Conservation (phyloP, 1,140 invertebrate species). For the Chironomus striatipennis region DNA sequence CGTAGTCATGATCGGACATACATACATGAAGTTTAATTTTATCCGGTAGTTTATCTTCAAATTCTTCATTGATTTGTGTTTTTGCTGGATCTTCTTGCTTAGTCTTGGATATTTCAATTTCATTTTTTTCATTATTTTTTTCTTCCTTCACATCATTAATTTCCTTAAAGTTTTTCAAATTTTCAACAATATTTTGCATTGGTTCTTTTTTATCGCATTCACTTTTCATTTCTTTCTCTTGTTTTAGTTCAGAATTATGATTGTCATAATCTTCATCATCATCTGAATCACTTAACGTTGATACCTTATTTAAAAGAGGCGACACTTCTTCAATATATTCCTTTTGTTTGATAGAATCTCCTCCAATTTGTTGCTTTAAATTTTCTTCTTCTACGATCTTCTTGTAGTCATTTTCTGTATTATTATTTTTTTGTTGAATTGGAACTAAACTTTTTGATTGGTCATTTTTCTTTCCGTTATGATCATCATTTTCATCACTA, state of each 20-base stretch:
- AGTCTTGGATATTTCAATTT: slow-evolving; percentile 40
- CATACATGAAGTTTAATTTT: slow-evolving; percentile 46
- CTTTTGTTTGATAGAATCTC: slow-evolving; percentile 27
- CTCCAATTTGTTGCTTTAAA: too few species aligned
- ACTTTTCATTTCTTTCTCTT: too few species aligned
- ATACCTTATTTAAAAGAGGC: slow-evolving; percentile 28
- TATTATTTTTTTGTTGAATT: too few species aligned
- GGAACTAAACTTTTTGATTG: too few species aligned
- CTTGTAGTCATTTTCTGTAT: too few species aligned
- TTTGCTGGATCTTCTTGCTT: slow-evolving; percentile 28
- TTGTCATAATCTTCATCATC: slow-evolving; percentile 31
- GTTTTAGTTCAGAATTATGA: too few species aligned
- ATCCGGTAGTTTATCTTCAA: slow-evolving; percentile 36
- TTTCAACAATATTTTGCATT: slow-evolving; percentile 71
- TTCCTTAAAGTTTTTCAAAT: slow-evolving; percentile 62
- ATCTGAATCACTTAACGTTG: slow-evolving; percentile 35
- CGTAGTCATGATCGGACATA: slow-evolving; percentile 59
- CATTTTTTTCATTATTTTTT: slow-evolving; percentile 32
- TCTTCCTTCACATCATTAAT: slow-evolving; percentile 27
- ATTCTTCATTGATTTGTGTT: slow-evolving; percentile 34
- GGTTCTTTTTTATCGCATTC: slow-evolving; percentile 31
- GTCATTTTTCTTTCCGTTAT: not conserved
- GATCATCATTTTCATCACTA: not conserved
- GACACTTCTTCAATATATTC: slow-evolving; percentile 33
- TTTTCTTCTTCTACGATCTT: too few species aligned